Evolutionary conservation across 2,113 vertebrate species (phyloP).

Genomic region (Camelus dromedarius): DNA sequence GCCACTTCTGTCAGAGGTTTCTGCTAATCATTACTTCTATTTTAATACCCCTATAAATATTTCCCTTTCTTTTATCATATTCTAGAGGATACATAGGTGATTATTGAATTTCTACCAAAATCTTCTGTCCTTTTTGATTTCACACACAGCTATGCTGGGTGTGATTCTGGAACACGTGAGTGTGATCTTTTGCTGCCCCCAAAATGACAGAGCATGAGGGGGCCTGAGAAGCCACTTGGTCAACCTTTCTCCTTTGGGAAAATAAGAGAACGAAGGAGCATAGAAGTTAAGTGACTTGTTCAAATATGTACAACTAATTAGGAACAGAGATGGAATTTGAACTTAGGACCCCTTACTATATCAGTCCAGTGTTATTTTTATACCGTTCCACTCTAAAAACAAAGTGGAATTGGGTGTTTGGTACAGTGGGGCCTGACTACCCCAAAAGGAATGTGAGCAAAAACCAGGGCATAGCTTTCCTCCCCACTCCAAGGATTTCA

Average conservation of each 20-base stretch:
- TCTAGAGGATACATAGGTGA: background rate
- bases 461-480: background rate
- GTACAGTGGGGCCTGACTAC: background rate
- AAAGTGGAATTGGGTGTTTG: background rate
- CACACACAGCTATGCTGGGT: background rate
- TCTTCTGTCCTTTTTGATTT: background rate
- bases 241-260: background rate
- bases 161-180: background rate
- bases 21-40: background rate
- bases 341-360: background rate
- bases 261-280: background rate
- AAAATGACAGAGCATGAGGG: background rate
- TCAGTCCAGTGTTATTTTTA: background rate
- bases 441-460: background rate
- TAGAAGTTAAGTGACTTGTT: constrained; percentile 24
- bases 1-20: background rate
- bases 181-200: background rate
- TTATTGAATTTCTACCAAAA: background rate
- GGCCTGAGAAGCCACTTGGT: background rate
- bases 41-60: background rate
- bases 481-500: background rate
- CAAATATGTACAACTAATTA: background rate
- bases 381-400: background rate
- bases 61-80: background rate
- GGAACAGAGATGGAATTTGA: constrained; percentile 19